These are phyloP conservation scores for Prolemur simus DNA, from an alignment of 2,113 vertebrate species.

Conservation along the genomic window DNA sequence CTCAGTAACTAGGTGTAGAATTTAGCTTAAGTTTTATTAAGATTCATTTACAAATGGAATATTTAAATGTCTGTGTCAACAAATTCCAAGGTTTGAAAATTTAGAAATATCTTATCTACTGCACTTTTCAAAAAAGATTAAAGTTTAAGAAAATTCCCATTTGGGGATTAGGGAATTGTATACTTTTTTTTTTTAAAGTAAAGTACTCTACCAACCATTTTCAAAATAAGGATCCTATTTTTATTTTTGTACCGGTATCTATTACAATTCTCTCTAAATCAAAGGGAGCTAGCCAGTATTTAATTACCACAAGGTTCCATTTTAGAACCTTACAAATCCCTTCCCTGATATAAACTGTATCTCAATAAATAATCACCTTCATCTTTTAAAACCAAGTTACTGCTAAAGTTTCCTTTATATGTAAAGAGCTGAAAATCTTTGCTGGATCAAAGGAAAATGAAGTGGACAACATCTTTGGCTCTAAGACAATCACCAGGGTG, in stretches of 20 bases:
- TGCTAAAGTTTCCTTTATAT: background rate
- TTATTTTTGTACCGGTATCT: background rate
- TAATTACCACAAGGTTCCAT: background rate
- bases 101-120: constrained; percentile 12
- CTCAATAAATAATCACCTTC: background rate
- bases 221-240: background rate
- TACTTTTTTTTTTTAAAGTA: background rate
- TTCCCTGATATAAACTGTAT: background rate
- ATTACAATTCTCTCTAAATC: background rate
- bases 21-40: constrained; percentile 58
- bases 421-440: background rate
- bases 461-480: background rate
- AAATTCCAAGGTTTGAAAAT: constrained; percentile 50
- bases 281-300: background rate
- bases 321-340: background rate
- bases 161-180: background rate
- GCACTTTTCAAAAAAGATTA: background rate
- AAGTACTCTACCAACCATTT: background rate
- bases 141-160: constrained; percentile 18
- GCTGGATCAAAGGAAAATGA: background rate
- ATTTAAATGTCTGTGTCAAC: constrained; percentile 62
- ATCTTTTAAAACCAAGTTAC: background rate
- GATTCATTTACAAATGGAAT: constrained; percentile 66
- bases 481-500: background rate
- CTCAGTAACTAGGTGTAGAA: constrained; percentile 76